Conservation (phyloP, 2,113 vertebrate species). For the Halcyon senegalensis region DNA sequence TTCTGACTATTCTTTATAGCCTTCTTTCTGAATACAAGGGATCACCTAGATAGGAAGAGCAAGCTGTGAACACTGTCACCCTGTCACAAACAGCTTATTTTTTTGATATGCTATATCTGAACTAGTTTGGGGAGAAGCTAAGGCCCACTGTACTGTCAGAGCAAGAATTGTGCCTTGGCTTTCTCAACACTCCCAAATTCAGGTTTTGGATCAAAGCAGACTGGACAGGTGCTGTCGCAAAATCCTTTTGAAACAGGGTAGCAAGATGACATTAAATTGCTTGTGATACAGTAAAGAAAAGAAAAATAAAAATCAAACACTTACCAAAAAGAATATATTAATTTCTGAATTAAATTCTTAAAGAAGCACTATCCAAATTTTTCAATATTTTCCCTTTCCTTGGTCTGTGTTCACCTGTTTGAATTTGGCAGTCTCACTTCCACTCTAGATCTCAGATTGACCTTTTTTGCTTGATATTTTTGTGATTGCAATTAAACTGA, state of each 20-base stretch:
- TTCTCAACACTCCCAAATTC: neutral
- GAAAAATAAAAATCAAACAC: neutral
- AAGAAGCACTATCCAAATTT: neutral
- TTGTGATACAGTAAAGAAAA: neutral
- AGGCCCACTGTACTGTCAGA: neutral
- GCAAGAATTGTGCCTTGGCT: neutral
- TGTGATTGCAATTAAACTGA: constrained; percentile 21
- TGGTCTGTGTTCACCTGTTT: neutral
- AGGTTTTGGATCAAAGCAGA: neutral
- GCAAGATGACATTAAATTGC: neutral
- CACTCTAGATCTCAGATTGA: neutral
- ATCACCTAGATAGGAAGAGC: neutral
- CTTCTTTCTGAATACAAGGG: neutral
- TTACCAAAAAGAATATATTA: neutral
- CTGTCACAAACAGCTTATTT: neutral
- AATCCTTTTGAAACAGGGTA: neutral
- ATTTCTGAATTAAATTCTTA: neutral
- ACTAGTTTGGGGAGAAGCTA: neutral
- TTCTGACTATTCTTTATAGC: neutral
- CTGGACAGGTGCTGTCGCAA: neutral
- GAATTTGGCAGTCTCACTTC: neutral
- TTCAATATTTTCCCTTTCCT: neutral
- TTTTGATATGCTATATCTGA: neutral
- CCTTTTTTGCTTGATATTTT: neutral
- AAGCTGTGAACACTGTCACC: neutral